Evolutionary conservation across 2,113 vertebrate genomes (phyloP).

Genomic region (Sigmodon hispidus): DNA sequence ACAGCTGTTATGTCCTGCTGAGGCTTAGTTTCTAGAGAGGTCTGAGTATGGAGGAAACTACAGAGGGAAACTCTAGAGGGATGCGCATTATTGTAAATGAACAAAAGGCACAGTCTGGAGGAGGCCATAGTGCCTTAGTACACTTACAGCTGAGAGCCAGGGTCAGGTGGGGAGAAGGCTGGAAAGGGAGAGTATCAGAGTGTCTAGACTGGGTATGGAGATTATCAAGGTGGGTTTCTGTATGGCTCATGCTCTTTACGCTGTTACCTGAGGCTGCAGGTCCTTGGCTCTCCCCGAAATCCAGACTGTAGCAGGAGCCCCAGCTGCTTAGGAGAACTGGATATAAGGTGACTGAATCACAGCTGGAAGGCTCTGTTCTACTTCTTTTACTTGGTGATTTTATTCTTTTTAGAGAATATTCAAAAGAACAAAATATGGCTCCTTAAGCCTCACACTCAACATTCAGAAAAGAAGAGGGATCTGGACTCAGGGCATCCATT

Average conservation of each 20-base stretch:
- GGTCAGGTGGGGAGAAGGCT: neutral
- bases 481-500: neutral
- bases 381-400: neutral
- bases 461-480: neutral
- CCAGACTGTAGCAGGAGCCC: neutral
- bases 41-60: neutral
- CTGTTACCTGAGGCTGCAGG: accelerated
- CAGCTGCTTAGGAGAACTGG: neutral
- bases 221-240: neutral
- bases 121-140: no score
- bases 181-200: neutral
- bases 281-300: neutral
- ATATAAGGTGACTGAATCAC: neutral
- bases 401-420: conserved; percentile 54
- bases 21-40: neutral
- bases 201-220: neutral
- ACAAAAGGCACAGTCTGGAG: neutral
- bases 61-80: neutral
- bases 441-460: neutral
- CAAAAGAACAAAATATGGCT: conserved; percentile 12
- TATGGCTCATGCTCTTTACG: accelerated
- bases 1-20: accelerated
- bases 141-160: neutral
- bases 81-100: neutral
- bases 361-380: neutral